Base-by-base conservation (phyloP, 1,140 invertebrate genomes). In the Drosophila nasuta region DNA sequence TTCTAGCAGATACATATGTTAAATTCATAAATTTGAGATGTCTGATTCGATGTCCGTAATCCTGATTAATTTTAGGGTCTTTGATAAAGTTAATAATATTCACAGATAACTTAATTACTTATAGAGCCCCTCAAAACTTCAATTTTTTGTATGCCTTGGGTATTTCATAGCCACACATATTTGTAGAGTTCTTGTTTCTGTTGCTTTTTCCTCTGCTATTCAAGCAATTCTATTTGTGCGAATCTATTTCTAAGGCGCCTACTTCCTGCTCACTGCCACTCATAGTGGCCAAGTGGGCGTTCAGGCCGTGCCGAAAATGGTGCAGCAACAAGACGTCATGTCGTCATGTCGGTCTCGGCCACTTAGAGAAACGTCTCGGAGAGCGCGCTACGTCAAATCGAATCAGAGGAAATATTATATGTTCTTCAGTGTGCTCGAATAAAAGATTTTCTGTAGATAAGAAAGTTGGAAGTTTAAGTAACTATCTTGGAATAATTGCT, bases 201-300 rank as follows among this genome's bases (percentile, higher is more conserved):
- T 49, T 25, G 17, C 48, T 25, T 25, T 28, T 28, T 11, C 13
- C 5, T 7, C 10, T 6, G 45, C 13, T 49, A 10, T 28, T 25
- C 49, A 20, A 17, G 17, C 2, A 10, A 11, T 38, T 38, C 17
- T 41, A 45, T 43, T 58, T 46, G n/a, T 46, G n/a, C 49, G 43
- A 7, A 7, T 13, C 6, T 43, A 17, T 68, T 20, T 33, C 20
- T 17, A 25, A 35, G 38, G 49, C 59, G 64, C 45, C 63, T 49
- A 88, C 72, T 87, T 87, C 82, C 82, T 87, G 82, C 71, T 82
- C 66, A 68, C 48, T 73, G 54, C 35, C 17, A 30, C 54, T 15
- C 4, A 35, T 54, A 20, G 43, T 28, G 57, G 38, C 48, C 45
- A 38, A 52, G 82, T 86, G 82, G 82, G 82, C 71, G 82, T 74